Conservation (phyloP, 30 jellyfish, hydroid and myxozoan genomes). For the Turritopsis dohrnii region DNA sequence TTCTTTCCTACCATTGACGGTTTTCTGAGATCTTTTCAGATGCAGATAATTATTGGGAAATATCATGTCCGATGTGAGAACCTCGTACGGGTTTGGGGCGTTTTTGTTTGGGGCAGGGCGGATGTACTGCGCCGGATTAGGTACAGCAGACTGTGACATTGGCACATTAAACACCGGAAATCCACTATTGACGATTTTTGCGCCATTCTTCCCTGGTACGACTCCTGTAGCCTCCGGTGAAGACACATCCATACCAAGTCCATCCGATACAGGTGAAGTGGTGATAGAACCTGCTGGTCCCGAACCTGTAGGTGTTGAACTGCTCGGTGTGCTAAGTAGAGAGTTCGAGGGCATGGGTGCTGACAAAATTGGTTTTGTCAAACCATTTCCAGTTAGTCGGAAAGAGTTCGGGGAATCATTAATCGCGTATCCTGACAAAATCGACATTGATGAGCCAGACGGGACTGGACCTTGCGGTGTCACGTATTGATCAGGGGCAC, state of each 20-base stretch:
- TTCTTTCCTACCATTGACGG: conserved; percentile 21
- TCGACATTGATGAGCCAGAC: conserved; percentile 63
- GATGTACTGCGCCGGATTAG: conserved; percentile 63
- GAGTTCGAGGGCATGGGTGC: conserved; percentile 40
- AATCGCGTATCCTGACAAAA: conserved; percentile 49
- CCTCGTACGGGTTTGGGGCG: conserved; percentile 85
- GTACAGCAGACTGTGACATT: conserved; percentile 60
- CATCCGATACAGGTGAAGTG: conserved; percentile 50
- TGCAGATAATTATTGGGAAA: conserved; percentile 54
- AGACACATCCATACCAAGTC: not conserved
- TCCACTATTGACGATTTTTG: conserved; percentile 42
- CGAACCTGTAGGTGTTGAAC: conserved; percentile 68
- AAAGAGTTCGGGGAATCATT: conserved; percentile 25
- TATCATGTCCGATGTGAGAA: conserved; percentile 62
- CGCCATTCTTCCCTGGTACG: conserved; percentile 24
- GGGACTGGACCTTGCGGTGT: conserved; percentile 79
- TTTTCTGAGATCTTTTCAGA: not conserved
- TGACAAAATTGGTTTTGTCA: conserved; percentile 41
- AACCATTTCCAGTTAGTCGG: conserved; percentile 44
- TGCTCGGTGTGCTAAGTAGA: conserved; percentile 48
- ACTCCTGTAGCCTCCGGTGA: conserved; percentile 28
- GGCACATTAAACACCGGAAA: conserved; percentile 68
- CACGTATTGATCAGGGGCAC: conserved; percentile 34
- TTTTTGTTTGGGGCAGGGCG: conserved; percentile 69
- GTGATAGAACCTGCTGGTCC: conserved; percentile 79